Evolutionary conservation across 2,797 vertebrate species (phyloP), one percentile per base, ranked within the genome.

Genomic region (Crossoptilon crossoptilon): DNA sequence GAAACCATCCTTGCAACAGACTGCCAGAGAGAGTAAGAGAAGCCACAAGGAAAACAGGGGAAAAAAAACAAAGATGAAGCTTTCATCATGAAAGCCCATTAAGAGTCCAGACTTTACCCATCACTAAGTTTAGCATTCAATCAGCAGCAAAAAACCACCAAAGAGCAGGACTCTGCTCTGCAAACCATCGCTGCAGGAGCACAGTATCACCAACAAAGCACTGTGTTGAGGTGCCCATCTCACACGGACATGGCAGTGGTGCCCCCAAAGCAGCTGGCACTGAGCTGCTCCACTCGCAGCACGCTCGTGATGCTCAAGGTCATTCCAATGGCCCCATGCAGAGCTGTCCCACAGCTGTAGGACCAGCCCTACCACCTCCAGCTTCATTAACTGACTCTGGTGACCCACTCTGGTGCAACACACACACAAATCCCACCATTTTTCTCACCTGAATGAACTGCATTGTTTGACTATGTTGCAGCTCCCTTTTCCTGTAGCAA

Each of bases 61-160:
- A 16, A 64, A 83, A n/a, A 69, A 78, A 2, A n/a, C 62, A 62
- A 31, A 68, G 16, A 33, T 46, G n/a, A 11, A n/a, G 3, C 35
- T 58, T 6, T 24, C 24, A 26, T 67, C 35, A 56, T 6, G 9
- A 85, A 77, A 77, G 27, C 26, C 46, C 70, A 0, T 0, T 24
- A 16, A 11, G 23, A 43, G 39, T 0, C 1, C 11, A 64, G 91
- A 67, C 18, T 76, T 63, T 46, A 29, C 37, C 46, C 24, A 6
- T 9, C 2, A 1, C 7, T 0, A 10, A 27, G 49, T 27, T 79
- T 10, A 78, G 74, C 0, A 0, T 17, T 24, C 12, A 7, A 3
- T 46, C 16, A 55, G 33, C 10, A n/a, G 12, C 21, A 62, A 68
- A 67, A 11, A 9, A 86, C 7, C 62, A 43, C 21, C 37, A 58